Evolutionary conservation across 2,888 invertebrate species (phyloP).

Genomic region (Atethmia centrago): DNA sequence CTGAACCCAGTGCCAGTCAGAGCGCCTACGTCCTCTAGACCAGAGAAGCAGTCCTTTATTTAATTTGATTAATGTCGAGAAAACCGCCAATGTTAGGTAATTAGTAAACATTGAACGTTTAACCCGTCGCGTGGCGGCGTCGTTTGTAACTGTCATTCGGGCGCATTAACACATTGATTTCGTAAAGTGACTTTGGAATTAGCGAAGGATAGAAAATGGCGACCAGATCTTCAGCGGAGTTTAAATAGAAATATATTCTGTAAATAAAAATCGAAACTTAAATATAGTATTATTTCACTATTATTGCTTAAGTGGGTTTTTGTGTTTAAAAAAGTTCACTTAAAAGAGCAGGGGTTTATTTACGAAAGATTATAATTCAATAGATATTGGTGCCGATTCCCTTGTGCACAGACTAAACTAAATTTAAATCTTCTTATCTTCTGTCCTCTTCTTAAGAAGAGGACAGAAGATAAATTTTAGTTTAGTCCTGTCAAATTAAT

Average conservation of each 20-base stretch:
- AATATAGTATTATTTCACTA: background rate
- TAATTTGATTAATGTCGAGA: conserved; percentile 39
- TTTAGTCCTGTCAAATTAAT: too few species aligned
- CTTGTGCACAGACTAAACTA: too few species aligned
- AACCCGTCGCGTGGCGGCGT: conserved; percentile 32
- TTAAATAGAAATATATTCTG: background rate
- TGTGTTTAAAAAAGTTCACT: background rate
- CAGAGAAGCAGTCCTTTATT: conserved; percentile 8
- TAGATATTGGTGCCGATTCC: too few species aligned
- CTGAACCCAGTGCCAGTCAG: background rate
- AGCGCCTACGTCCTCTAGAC: background rate
- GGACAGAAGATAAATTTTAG: too few species aligned
- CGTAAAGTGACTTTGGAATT: conserved; percentile 42
- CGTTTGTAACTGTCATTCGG: conserved; percentile 56
- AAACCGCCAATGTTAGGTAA: conserved; percentile 36
- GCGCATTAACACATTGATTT: conserved; percentile 50
- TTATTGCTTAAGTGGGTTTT: background rate
- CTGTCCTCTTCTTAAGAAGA: too few species aligned
- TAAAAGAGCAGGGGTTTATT: background rate
- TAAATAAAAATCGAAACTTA: background rate
- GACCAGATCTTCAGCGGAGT: background rate
- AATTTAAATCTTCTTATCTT: too few species aligned
- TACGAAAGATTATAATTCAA: background rate
- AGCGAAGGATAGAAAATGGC: conserved; percentile 9
- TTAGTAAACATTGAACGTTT: conserved; percentile 45